Conservation (phyloP, 2,113 vertebrate species). For the Rynchops niger region DNA sequence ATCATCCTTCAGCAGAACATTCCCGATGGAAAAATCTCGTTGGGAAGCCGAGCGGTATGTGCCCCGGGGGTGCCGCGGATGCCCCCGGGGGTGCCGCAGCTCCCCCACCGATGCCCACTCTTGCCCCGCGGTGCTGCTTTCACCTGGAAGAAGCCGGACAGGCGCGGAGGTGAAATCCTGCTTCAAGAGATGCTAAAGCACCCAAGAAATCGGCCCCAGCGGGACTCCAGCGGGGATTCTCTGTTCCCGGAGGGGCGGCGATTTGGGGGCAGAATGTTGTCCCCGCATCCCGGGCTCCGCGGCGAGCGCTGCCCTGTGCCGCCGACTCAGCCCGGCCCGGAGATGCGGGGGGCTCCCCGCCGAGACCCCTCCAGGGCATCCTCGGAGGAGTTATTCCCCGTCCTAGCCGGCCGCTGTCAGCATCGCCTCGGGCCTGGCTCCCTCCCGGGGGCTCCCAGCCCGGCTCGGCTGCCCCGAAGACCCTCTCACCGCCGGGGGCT, state of each 20-base stretch:
- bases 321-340: not conserved
- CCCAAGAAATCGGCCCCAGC: not conserved
- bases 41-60: rapidly evolving
- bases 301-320: too few relatives aligned
- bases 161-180: not conserved
- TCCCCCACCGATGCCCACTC: not conserved
- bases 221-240: not conserved
- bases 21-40: not conserved
- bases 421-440: not conserved
- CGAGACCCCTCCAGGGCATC: not conserved
- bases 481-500: not conserved
- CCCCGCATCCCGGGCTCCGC: not conserved
- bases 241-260: not conserved
- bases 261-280: not conserved
- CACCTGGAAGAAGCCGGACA: not conserved
- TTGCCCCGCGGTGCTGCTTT: not conserved
- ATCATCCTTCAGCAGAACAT: not conserved
- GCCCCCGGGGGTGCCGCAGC: not conserved
- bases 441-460: too few relatives aligned
- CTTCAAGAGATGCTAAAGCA: rapidly evolving
- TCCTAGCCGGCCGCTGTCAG: not conserved
- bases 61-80: not conserved
- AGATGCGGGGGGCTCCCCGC: not conserved
- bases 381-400: not conserved
- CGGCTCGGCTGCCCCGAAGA: not conserved